Evolutionary conservation across 1,140 invertebrate genomes (phyloP).

Genomic region (Pinna nobilis): DNA sequence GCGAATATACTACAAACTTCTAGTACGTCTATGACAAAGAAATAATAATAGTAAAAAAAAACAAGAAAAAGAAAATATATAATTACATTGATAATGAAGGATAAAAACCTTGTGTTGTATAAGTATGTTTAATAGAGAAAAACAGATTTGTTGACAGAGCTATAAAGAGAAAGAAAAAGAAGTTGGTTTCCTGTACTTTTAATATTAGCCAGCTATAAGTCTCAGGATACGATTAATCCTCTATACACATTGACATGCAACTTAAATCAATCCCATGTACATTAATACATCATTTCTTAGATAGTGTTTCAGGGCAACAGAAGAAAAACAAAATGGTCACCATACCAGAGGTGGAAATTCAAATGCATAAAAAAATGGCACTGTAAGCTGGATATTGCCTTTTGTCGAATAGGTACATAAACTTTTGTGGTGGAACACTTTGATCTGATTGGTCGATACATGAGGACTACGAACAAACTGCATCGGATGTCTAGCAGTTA

Average conservation of each 20-base stretch:
- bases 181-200: constrained; percentile 16
- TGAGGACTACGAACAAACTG: not conserved
- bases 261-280: constrained; percentile 19
- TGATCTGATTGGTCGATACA: not conserved
- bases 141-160: too few relatives aligned
- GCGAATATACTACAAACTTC: constrained; percentile 19
- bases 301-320: constrained; percentile 1
- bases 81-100: not conserved
- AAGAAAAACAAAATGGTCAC: not conserved
- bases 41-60: constrained; percentile 5
- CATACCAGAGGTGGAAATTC: constrained; percentile 20
- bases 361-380: constrained; percentile 5
- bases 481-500: not conserved
- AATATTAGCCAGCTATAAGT: constrained; percentile 3
- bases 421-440: not conserved
- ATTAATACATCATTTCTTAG: not conserved
- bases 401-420: not conserved
- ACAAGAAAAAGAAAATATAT: constrained; percentile 4
- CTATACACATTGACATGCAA: constrained; percentile 23
- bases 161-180: constrained; percentile 25
- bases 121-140: too few relatives aligned
- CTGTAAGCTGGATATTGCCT: constrained; percentile 28
- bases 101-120: too few relatives aligned
- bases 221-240: constrained; percentile 17
- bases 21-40: constrained; percentile 3